A percentile compares a stretch with the other conserved stretches of the same genome.
These are phyloP conservation scores for Pristiophorus japonicus DNA, from an alignment of 2,113 vertebrate species.

Conservation along the genomic window DNA sequence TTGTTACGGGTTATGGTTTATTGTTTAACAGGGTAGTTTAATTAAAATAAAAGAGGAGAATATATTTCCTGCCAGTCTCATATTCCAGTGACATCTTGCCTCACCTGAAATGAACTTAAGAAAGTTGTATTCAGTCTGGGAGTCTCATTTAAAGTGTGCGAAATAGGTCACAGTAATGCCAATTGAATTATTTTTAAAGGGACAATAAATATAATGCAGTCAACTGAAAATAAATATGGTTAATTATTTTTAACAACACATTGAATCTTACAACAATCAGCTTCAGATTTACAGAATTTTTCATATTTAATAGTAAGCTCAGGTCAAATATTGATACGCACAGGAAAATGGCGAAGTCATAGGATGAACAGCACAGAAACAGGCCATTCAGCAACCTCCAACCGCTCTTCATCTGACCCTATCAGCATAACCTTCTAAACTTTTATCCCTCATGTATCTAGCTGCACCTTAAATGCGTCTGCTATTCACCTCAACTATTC, in stretches of 20 bases:
- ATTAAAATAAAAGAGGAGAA: background rate
- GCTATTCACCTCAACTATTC: background rate
- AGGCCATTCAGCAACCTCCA: too few species aligned
- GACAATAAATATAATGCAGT: too few species aligned
- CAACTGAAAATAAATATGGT: background rate
- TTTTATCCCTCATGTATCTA: background rate
- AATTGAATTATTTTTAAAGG: too few species aligned
- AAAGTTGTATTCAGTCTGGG: background rate
- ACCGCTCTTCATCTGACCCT: too few species aligned
- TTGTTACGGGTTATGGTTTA: background rate
- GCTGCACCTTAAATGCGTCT: background rate
- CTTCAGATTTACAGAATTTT: too few species aligned
- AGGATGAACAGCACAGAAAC: too few species aligned
- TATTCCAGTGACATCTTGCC: background rate
- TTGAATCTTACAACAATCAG: too few species aligned
- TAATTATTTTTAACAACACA: background rate
- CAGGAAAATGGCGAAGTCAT: too few species aligned
- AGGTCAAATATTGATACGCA: too few species aligned
- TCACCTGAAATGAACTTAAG: background rate
- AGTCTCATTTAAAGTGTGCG: background rate
- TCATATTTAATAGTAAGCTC: too few species aligned
- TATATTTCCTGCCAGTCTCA: background rate
- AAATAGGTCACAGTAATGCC: background rate
- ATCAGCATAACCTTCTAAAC: too few species aligned
- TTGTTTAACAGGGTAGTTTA: constrained; percentile 6